Base-by-base conservation (phyloP, 1,140 invertebrate species). In the Rhyacophila brunnea region DNA sequence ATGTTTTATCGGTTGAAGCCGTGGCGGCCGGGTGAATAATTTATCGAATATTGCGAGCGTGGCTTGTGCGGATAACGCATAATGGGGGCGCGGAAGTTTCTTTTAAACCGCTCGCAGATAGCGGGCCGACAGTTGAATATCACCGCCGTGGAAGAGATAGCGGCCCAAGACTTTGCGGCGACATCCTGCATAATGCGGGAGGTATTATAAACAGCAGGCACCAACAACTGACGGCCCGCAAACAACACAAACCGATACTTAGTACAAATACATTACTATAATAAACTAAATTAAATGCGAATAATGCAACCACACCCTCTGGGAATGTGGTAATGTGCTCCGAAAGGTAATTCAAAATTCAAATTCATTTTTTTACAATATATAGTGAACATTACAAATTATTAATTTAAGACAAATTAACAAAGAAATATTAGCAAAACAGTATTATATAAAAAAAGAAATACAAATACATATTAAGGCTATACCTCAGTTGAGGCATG, bases 31-130 rank as follows among this genome's bases (percentile, higher is more conserved):
- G 36, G 48, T 51, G 56, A 50, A 52, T 58, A 51, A 58, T 58
- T 58, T 58, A 58, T 58, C 56, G 56, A 48, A 51, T 58, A 58
- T 58, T 58, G 46, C 50, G 45, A 51, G 56, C 47, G 48, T 17
- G n/a, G n/a, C n/a, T n/a, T 10, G 38, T 38, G 34, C 45, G 45
- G 55, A 58, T 58, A 58, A 58, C 47, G 56, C 47, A 43, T 57
- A 57, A 57, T 49, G 54, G 23, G 3, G 54, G 28, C 54, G 44
- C 17, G 15, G 44, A 38, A 46, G 20, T 50, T 34, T 23, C 54
- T 49, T 48, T n/a, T 17, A 46, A 57, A 57, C 46, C 28, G 47
- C 44, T 34, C 28, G 15, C 9, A n/a, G 50, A 52, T 52, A 52
- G 50, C 20, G 52, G 23, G 10, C 13, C 45, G 52, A 55, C 52